Evolutionary conservation across 2,888 invertebrate species (phyloP), one percentile per base, ranked within the genome.

Genomic region (Cheilosia variabilis): DNA sequence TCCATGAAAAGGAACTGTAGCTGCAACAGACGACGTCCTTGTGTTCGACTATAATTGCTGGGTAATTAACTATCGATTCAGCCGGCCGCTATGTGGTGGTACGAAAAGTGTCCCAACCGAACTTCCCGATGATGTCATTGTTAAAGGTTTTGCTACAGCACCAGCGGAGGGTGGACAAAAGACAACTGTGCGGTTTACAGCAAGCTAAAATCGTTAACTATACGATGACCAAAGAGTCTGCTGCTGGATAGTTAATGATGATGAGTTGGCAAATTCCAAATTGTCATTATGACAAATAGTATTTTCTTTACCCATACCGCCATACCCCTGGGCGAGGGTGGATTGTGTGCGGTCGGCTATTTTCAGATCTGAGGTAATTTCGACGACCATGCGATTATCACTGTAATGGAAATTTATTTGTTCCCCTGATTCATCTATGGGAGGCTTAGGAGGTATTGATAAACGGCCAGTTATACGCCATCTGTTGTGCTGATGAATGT

Each of bases 211-310:
- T 60, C 60, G 53, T 68, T 55, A 55, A 55, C 68, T 55, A 19
- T 19, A 6, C 17, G 68, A 55, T 31, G 55, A 31, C 43, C 37
- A 52, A 31, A n/a, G 31, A 47, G 47, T 19, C 34, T 31, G 63
- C 50, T 19, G 22, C 15, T 19, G 63, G 50, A 41, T 60, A 71
- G 60, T 71, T 52, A 71, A 71, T 71, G 71, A 60, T 71, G 71
- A 71, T 81, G 76, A 81, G 69, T 63, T 24, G 57, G 76, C 76
- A 81, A 71, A 52, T 81, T 71, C 58, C 69, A 63, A 76, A 50
- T 69, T 76, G 76, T 75, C 68, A 81, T 76, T 63, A 81, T 81
- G 81, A 81, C 81, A 77, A 81, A 81, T 77, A 58, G 69, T 62
- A 9, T 66, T 72, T 34, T 55, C 45, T 45, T 9, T 45, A n/a